A percentile compares a stretch with the other conserved stretches of the same genome.
These are phyloP conservation scores for Tryphoninae sp. DNA, from an alignment of 2,888 invertebrate species.

Conservation along the genomic window DNA sequence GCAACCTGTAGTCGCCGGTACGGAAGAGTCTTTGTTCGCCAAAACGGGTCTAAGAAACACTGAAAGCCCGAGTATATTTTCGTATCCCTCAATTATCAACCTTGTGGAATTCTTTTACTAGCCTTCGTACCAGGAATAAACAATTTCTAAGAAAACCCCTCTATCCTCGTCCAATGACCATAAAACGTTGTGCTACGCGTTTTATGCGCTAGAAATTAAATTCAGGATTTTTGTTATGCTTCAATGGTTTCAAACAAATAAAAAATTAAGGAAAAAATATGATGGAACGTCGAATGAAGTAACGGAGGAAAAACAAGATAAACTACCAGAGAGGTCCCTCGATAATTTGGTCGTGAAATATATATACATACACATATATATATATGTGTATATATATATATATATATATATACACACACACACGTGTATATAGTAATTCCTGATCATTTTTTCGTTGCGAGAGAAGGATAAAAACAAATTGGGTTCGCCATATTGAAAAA, in stretches of 20 bases:
- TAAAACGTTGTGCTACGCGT: slow-evolving; percentile 7
- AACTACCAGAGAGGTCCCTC: slow-evolving; percentile 17
- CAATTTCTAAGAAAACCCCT: slow-evolving; percentile 15
- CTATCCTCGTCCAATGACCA: not conserved
- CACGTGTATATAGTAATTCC: slow-evolving; percentile 23
- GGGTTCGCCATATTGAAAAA: slow-evolving; percentile 45
- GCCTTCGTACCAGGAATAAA: slow-evolving; percentile 17
- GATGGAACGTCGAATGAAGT: not conserved
- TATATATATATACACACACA: no score
- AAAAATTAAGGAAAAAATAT: slow-evolving; percentile 23
- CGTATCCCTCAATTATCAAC: slow-evolving; percentile 14
- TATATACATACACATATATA: not conserved
- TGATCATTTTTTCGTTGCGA: slow-evolving; percentile 10
- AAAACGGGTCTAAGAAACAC: slow-evolving; percentile 1
- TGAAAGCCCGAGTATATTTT: slow-evolving; percentile 11
- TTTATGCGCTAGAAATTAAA: slow-evolving; percentile 16
- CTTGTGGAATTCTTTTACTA: slow-evolving; percentile 17
- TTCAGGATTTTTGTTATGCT: not conserved
- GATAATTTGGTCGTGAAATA: slow-evolving; percentile 34
- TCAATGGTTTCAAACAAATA: not conserved
- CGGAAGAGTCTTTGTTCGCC: slow-evolving; percentile 43
- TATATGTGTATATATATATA: no score
- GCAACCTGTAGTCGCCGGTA: slow-evolving; percentile 21
- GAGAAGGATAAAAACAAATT: slow-evolving; percentile 34
- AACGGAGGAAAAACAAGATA: slow-evolving; percentile 9